Evolutionary conservation across 2,888 invertebrate genomes (phyloP), one percentile per base, ranked within the genome.

Genomic region (Cacoxenus indagator): DNA sequence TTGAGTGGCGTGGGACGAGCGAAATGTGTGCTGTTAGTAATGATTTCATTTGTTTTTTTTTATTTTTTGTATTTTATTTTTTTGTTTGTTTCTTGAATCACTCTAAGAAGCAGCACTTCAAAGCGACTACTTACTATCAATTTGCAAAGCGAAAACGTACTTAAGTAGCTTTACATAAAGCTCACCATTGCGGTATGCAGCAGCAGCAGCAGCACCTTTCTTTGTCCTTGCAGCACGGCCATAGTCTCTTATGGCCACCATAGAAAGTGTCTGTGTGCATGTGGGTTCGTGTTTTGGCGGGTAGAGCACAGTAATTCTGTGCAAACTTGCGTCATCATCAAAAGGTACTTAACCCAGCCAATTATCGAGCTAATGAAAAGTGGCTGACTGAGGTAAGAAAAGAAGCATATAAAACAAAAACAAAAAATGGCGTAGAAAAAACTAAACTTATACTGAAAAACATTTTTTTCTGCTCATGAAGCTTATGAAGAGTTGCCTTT

Each of bases 301-400:
- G 48, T 6, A 48, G 46, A 48, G n/a, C n/a, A n/a, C n/a, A 51
- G 51, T 19, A 22, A 19, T 17, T 22, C 51, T 19, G 4, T 37
- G 37, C 22, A 55, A 55, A 55, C 61, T 61, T 67, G 67, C 64
- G 64, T 64, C 64, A 54, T 67, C 67, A 67, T 67, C 64, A 64
- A 64, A 61, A 61, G 24, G 55, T 46, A 68, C 68, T 64, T 68
- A 68, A 64, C 24, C 57, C 27, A 68, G 68, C 64, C 68, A 68
- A 68, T 68, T 68, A 68, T 57, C 64, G 64, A 64, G 62, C 61
- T 62, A 67, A 67, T 67, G 67, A 67, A 62, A 67, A 62, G 51
- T 48, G 51, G 59, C 22, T 19, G 22, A 6, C 51, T 51, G 51
- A 17, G 45, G 45, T 26, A 64, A 45, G 24, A 22, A 19, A 45